Base-by-base conservation (phyloP, 2,797 vertebrate genomes). In the Catostomus latipinnis region DNA sequence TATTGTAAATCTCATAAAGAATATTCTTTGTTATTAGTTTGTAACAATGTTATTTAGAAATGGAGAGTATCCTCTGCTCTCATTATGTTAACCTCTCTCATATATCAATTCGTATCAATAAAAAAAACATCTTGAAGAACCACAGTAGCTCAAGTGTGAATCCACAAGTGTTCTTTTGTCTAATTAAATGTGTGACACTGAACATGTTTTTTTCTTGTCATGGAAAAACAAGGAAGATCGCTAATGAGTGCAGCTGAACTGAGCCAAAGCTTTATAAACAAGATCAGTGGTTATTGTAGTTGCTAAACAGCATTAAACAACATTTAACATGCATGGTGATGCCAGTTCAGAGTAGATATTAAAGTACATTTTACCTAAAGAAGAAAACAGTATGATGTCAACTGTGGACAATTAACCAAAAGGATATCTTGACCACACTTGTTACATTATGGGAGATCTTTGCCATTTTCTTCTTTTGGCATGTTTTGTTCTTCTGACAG, bases 401-500 rank as follows among this genome's bases (percentile, higher is more conserved):
- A 65, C 18, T 18, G 9, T 63, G 50, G 18, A 46, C 22, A 12
- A 57, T 48, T 53, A 60, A 68, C 45, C 6, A 43, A 6, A 53
- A 46, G 12, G 6, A 69, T 34, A 56, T 56, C 50, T 34, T 6
- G n/a, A 53, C 58, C 6, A 66, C 46, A 63, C 12, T 63, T 63
- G 34, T 34, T 3, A 34, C 34, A 90, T 10, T 49, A 94, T 93
- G 93, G 80, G 54, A 71, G 43, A 1, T 11, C 74, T 74, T 62
- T 82, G 60, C 62, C 49, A 6, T 1, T 49, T 34, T 34, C 34
- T 84, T 70, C 73, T 78, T 81, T 50, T 92, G 22, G 60, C 84
- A 69, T 75, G 65, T 69, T 74, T 92, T 12, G 49, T 94, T 68
- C 71, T 93, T 0, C 65, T 91, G 4, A 86, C 91, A 91, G 93